Conservation (phyloP, 2,797 vertebrate genomes). For the Octomys mimax region DNA sequence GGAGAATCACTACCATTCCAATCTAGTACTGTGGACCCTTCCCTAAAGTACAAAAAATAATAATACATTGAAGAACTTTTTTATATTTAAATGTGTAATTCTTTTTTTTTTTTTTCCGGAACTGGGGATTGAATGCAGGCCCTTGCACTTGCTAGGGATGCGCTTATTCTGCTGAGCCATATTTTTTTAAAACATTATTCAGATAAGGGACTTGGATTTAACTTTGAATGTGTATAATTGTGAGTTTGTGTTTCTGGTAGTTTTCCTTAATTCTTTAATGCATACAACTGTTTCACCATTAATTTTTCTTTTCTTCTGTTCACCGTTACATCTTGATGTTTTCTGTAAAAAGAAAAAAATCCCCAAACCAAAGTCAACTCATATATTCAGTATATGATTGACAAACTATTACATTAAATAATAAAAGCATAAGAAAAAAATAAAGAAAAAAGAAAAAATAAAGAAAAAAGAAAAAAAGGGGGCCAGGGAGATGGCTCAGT, state of each 20-base stretch:
- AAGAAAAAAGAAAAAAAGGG: too few relatives aligned
- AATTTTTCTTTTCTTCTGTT: slow-evolving; percentile 40
- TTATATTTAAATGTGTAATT: not conserved
- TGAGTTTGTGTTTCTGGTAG: not conserved
- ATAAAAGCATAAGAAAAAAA: not conserved
- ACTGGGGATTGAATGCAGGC: too few relatives aligned
- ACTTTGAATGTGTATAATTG: not conserved
- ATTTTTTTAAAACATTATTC: not conserved
- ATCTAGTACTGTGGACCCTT: too few relatives aligned
- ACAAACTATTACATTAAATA: not conserved
- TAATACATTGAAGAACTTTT: not conserved
- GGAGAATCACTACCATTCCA: too few relatives aligned
- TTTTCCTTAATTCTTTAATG: not conserved
- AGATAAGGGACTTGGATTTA: not conserved
- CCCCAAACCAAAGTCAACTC: not conserved
- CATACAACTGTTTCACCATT: not conserved
- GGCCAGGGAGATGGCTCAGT: too few relatives aligned
- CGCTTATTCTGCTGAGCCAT: too few relatives aligned
- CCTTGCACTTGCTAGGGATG: too few relatives aligned
- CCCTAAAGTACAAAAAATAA: not conserved
- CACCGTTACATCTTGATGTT: not conserved
- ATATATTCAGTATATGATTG: not conserved
- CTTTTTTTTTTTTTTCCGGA: not conserved
- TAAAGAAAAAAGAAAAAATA: too few relatives aligned
- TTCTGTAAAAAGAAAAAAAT: not conserved